These are phyloP conservation scores for Odontamblyopus rebecca DNA, from an alignment of 2,797 vertebrate genomes.

Conservation along the genomic window DNA sequence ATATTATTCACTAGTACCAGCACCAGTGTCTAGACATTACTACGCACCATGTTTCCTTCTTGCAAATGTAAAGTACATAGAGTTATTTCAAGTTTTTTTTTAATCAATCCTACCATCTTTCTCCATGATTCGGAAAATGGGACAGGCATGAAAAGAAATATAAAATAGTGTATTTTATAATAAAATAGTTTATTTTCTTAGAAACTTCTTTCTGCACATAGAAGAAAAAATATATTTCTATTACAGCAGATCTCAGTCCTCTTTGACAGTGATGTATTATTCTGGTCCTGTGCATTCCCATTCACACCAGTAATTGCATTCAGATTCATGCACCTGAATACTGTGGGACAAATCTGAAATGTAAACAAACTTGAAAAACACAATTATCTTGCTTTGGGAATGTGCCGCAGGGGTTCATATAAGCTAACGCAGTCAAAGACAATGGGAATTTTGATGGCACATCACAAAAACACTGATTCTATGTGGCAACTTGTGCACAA, in stretches of 20 bases:
- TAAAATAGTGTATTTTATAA: constrained; percentile 5
- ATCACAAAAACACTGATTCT: neutral
- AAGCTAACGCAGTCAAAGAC: constrained; percentile 33
- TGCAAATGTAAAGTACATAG: constrained; percentile 27
- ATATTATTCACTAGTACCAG: constrained; percentile 45
- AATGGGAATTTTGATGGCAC: constrained; percentile 27
- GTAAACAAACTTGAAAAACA: constrained; percentile 54
- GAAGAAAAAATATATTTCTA: constrained; percentile 60
- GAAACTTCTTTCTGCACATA: constrained; percentile 57
- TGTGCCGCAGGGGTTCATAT: constrained; percentile 13
- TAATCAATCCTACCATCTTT: constrained; percentile 29
- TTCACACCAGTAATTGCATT: constrained; percentile 61
- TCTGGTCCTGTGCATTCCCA: constrained; percentile 46
- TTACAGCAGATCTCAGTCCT: constrained; percentile 48
- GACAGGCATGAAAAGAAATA: constrained; percentile 41
- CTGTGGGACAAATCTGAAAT: constrained; percentile 45
- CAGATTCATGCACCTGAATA: constrained; percentile 50
- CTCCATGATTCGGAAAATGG: constrained; percentile 52
- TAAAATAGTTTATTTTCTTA: constrained; percentile 48
- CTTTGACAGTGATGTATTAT: constrained; percentile 68
- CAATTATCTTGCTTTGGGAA: constrained; percentile 48
- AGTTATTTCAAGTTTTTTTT: constrained; percentile 29
- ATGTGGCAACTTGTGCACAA: constrained; percentile 1
- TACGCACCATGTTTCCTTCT: constrained; percentile 28
- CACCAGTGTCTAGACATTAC: constrained; percentile 34